phyloP scores from a whole-genome alignment of 2,888 invertebrate species.

The Mythimna albipuncta region DNA sequence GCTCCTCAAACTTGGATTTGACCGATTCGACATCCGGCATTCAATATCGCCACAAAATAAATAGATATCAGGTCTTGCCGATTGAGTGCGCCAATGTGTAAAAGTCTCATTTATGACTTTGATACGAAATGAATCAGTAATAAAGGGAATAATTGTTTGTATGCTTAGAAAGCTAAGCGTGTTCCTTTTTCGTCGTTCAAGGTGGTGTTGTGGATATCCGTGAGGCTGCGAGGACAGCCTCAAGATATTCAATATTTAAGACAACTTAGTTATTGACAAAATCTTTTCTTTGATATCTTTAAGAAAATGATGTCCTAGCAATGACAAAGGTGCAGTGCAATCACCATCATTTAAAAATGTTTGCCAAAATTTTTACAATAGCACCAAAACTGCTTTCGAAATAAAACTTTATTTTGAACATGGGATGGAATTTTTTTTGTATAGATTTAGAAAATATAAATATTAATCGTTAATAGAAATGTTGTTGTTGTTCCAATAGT shows the following conservation, averaged over 20 bases:
- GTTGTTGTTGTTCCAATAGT: not conserved
- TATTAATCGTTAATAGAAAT: not conserved
- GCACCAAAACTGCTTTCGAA: not conserved
- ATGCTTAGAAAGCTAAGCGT: too few relatives aligned
- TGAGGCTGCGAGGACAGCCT: too few relatives aligned
- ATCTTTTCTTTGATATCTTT: not conserved
- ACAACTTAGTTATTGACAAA: not conserved
- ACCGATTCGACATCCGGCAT: too few relatives aligned
- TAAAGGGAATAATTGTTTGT: too few relatives aligned
- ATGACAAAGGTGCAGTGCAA: not conserved
- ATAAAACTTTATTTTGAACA: not conserved
- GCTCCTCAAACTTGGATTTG: not conserved
- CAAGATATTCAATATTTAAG: not conserved
- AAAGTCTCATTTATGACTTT: too few relatives aligned
- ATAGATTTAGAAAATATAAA: not conserved
- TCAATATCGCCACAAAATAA: too few relatives aligned
- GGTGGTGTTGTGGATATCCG: too few relatives aligned
- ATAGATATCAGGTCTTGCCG: too few relatives aligned
- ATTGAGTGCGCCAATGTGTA: too few relatives aligned
- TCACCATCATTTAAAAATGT: not conserved
- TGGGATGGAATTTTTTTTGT: slow-evolving; percentile 26
- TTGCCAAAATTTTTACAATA: not conserved
- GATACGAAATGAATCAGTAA: too few relatives aligned
- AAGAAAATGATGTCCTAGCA: not conserved
- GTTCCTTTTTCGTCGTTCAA: too few relatives aligned